phyloP scores from a whole-genome alignment of 2,888 invertebrate species.

The Oscheius sp. region DNA sequence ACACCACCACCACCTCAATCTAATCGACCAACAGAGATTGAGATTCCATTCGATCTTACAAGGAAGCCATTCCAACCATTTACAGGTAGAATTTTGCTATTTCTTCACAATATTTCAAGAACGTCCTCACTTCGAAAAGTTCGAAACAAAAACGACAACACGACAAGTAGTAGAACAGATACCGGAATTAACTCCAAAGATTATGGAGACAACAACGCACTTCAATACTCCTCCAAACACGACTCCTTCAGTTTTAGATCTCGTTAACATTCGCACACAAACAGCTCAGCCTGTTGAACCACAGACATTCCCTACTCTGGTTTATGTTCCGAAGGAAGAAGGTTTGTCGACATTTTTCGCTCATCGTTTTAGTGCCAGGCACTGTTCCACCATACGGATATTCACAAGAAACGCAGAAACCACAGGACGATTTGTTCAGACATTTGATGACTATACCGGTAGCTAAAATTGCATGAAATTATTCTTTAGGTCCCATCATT shows the following conservation, averaged over 20 bases:
- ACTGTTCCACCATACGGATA: background rate
- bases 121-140: background rate
- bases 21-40: background rate
- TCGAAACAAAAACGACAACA: background rate
- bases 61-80: background rate
- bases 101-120: too few relatives aligned
- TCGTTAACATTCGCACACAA: background rate
- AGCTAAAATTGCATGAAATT: background rate
- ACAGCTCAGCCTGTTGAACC: background rate
- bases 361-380: background rate
- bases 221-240: background rate
- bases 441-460: constrained; percentile 22
- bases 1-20: background rate
- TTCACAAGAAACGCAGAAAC: background rate
- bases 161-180: constrained; percentile 5
- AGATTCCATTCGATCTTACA: background rate
- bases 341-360: background rate
- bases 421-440: constrained; percentile 6
- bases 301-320: constrained; percentile 11
- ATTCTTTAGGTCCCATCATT: background rate
- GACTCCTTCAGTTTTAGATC: background rate
- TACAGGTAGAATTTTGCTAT: constrained; percentile 7
- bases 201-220: background rate
- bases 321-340: constrained; percentile 21
- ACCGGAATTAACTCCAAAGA: background rate